phyloP scores from a whole-genome alignment of 2,888 invertebrate species.

The Griposia aprilina region DNA sequence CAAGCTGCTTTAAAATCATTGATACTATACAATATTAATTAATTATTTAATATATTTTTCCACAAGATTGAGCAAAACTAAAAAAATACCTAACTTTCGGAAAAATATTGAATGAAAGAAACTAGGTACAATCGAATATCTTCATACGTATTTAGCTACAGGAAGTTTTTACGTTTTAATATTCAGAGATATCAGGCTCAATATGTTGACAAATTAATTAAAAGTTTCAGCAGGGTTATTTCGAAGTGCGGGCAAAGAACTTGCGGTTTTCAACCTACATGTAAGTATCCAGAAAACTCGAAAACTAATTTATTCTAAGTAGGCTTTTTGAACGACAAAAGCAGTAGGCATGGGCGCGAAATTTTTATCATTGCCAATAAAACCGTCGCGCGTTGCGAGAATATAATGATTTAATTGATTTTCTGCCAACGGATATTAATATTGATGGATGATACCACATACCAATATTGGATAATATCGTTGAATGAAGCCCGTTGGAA shows the following conservation, averaged over 20 bases:
- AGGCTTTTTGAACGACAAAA: not conserved
- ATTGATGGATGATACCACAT: constrained; percentile 29
- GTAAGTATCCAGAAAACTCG: not conserved
- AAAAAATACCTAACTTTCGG: not conserved
- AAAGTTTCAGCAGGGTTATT: not conserved
- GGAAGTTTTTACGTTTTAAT: not conserved
- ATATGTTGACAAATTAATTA: not conserved
- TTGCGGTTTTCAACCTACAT: not conserved
- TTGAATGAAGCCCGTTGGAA: not conserved
- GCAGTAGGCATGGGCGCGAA: not conserved
- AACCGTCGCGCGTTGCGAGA: not conserved
- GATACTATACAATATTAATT: not conserved
- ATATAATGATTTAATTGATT: constrained; percentile 32
- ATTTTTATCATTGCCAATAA: constrained; percentile 4
- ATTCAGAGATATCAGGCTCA: not conserved
- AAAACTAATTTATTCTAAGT: not conserved
- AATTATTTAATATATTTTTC: not conserved
- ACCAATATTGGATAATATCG: constrained; percentile 37
- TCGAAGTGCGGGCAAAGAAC: not conserved
- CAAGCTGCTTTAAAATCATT: not conserved
- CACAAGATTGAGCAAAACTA: not conserved
- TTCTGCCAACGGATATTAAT: constrained; percentile 39
- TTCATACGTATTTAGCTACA: not conserved
- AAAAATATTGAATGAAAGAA: not conserved
- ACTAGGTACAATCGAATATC: not conserved